Percentiles rank a stretch among this genome's conserved stretches.
Conservation (phyloP, 2,113 vertebrate species). For the Oncorhynchus kisutch region DNA sequence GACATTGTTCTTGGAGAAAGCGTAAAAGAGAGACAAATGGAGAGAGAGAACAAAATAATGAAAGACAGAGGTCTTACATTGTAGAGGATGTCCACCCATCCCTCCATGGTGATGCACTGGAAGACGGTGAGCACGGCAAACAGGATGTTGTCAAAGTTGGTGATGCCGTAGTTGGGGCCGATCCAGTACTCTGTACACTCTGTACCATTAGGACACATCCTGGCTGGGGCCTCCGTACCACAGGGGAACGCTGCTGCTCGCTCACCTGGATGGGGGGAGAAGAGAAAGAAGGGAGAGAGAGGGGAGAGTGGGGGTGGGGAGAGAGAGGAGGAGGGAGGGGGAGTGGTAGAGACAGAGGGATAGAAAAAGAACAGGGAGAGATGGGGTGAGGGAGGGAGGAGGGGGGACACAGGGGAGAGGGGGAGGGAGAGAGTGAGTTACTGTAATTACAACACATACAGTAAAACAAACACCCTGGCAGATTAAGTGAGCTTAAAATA, state of each 20-base stretch:
- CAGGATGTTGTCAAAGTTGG: too few species aligned
- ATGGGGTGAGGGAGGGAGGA: too few species aligned
- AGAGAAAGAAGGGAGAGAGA: not conserved
- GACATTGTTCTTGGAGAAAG: not conserved
- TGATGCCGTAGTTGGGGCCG: constrained; percentile 89
- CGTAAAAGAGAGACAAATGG: too few species aligned
- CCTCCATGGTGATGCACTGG: too few species aligned
- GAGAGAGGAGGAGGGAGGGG: not conserved
- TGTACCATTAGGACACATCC: constrained; percentile 80
- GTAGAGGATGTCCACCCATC: too few species aligned
- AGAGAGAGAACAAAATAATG: too few species aligned
- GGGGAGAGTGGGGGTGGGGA: not conserved
- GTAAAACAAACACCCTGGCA: too few species aligned
- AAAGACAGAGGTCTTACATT: too few species aligned
- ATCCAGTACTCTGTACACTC: constrained; percentile 86
- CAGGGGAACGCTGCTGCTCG: constrained; percentile 85
- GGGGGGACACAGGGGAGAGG: too few species aligned
- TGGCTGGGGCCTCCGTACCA: constrained; percentile 79
- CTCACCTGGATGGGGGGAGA: constrained; percentile 70
- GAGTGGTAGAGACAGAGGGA: not conserved
- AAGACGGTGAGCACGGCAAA: too few species aligned
- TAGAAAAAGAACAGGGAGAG: not conserved
- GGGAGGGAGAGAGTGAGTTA: not conserved
- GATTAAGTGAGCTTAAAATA: too few species aligned
- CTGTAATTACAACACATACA: too few species aligned